Percentiles rank a stretch among this genome's conserved stretches.
phyloP scores from a whole-genome alignment of 2,888 invertebrate genomes.

The Lasioglossum pauxillum region DNA sequence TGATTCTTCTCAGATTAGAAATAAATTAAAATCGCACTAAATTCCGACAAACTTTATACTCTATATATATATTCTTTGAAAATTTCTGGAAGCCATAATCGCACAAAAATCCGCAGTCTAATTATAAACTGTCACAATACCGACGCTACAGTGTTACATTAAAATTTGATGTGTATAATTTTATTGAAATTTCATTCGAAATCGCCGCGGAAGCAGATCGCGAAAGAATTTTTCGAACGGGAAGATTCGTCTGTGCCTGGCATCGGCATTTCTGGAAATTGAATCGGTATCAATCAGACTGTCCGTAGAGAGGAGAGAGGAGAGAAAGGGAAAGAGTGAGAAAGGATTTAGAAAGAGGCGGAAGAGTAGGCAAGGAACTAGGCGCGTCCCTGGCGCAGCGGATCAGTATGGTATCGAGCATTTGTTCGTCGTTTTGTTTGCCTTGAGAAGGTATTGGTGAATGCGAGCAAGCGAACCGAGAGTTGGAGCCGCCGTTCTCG shows the following conservation, averaged over 20 bases:
- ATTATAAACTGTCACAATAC: no score
- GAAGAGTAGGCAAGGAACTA: constrained; percentile 14
- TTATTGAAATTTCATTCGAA: no score
- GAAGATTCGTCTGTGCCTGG: neutral
- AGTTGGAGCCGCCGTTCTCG: constrained; percentile 46
- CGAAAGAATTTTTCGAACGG: neutral
- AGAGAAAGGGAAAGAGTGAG: neutral
- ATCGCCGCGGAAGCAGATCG: no score
- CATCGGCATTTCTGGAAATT: neutral
- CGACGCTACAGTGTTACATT: no score
- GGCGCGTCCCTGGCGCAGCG: constrained; percentile 65
- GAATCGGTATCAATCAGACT: neutral
- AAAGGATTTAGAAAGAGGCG: constrained; percentile 13
- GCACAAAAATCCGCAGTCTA: no score
- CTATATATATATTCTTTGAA: no score
- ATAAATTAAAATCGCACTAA: no score
- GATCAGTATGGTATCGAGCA: constrained; percentile 69
- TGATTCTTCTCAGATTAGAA: no score
- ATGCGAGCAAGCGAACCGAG: constrained; percentile 49
- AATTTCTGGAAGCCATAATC: no score
- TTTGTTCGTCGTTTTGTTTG: constrained; percentile 74
- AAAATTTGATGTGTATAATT: neutral
- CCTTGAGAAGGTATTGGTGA: constrained; percentile 73
- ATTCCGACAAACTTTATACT: no score
- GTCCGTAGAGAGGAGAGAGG: neutral